A percentile compares a stretch with the other conserved stretches of the same genome.
phyloP scores from a whole-genome alignment of 2,113 vertebrate genomes.

The Puma concolor region DNA sequence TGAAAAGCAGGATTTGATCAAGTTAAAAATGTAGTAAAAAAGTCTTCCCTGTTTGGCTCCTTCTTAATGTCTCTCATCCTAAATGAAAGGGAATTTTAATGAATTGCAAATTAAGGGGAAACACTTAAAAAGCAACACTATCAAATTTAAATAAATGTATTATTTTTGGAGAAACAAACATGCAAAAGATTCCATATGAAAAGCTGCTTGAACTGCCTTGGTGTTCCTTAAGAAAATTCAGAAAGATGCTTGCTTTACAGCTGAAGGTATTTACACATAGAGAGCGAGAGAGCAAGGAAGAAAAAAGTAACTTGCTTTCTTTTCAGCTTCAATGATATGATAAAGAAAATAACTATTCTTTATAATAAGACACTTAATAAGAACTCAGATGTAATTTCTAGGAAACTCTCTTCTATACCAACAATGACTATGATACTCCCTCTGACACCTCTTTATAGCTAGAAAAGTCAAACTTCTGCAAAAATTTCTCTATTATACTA shows the following conservation, averaged over 20 bases:
- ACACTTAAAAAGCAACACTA: background rate
- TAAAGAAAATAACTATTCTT: slow-evolving; percentile 16
- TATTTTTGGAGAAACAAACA: background rate
- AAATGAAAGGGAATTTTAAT: background rate
- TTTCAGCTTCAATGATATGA: background rate
- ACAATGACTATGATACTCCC: background rate
- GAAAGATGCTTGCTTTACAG: background rate
- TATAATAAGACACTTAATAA: slow-evolving; percentile 7
- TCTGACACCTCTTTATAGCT: background rate
- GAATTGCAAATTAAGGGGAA: background rate
- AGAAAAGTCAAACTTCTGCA: background rate
- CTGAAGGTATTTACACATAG: slow-evolving; percentile 2
- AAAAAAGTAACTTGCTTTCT: background rate
- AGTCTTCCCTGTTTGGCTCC: background rate
- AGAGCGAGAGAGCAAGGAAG: background rate
- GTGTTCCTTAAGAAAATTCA: slow-evolving; percentile 47
- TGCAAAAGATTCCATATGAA: background rate
- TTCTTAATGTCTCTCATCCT: background rate
- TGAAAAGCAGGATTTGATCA: background rate
- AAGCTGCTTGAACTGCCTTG: background rate
- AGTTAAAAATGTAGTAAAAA: background rate
- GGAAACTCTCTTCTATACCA: slow-evolving; percentile 55
- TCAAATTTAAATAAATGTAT: background rate
- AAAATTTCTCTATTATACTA: background rate
- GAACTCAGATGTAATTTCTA: background rate